A percentile compares a stretch with the other conserved stretches of the same genome.
Conservation (phyloP, 2,797 vertebrate species). For the Coccyzus lansbergi region DNA sequence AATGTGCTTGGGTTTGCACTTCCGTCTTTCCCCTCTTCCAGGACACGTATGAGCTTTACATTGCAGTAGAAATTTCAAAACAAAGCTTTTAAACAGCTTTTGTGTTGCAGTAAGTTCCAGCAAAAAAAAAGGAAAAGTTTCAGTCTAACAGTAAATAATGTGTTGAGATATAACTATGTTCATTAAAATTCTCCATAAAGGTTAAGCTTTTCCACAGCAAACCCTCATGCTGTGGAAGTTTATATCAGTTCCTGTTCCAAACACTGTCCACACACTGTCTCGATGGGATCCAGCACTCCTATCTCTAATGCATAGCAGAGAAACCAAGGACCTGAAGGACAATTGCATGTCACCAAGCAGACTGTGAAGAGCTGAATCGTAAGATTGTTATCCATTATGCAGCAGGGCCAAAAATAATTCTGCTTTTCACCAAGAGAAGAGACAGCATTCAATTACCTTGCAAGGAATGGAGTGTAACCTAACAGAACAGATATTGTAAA, state of each 20-base stretch:
- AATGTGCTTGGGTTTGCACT: not conserved
- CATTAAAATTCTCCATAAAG: not conserved
- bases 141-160: not conserved
- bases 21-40: not conserved
- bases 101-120: not conserved
- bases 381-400: not conserved
- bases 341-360: not conserved
- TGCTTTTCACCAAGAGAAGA: not conserved
- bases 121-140: not conserved
- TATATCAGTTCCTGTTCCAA: not conserved
- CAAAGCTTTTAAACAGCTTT: not conserved
- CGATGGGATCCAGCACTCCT: not conserved
- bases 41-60: not conserved
- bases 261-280: not conserved
- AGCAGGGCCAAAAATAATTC: not conserved
- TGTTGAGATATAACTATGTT: not conserved
- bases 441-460: not conserved
- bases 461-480: not conserved
- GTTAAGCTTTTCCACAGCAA: not conserved
- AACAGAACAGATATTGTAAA: not conserved
- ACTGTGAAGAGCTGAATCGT: not conserved
- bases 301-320: not conserved
- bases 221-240: not conserved
- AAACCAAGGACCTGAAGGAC: not conserved
- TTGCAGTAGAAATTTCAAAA: not conserved